phyloP scores from a whole-genome alignment of 2,888 invertebrate species.

The Rhagonycha fulva region DNA sequence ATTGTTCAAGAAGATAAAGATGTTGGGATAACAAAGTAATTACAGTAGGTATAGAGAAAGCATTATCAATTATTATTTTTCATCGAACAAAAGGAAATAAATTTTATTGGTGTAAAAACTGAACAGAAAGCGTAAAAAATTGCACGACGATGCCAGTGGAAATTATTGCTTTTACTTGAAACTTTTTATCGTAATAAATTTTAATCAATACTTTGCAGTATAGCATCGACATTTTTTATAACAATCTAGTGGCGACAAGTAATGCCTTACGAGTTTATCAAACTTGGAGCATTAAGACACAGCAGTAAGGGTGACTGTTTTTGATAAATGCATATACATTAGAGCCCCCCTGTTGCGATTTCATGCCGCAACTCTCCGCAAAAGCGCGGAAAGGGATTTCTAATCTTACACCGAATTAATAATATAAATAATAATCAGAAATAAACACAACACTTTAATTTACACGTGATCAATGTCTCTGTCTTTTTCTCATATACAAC shows the following conservation, averaged over 20 bases:
- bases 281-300: slow-evolving; percentile 21
- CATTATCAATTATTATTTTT: neutral
- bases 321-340: slow-evolving; percentile 38
- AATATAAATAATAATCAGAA: slow-evolving; percentile 39
- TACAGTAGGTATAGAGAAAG: neutral
- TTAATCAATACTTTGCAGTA: slow-evolving; percentile 8
- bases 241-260: slow-evolving; percentile 15
- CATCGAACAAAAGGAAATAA: neutral
- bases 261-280: slow-evolving; percentile 25
- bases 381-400: slow-evolving; percentile 35
- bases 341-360: slow-evolving; percentile 31
- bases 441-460: slow-evolving; percentile 8
- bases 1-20: neutral
- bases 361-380: slow-evolving; percentile 28
- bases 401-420: slow-evolving; percentile 39
- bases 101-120: neutral
- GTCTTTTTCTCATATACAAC: slow-evolving; percentile 2
- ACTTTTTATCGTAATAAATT: neutral
- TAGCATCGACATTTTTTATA: slow-evolving; percentile 10
- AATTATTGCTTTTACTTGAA: neutral
- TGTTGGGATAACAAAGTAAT: neutral
- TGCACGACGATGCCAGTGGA: neutral
- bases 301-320: slow-evolving; percentile 27
- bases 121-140: neutral
- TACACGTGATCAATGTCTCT: neutral